A percentile compares a stretch with the other conserved stretches of the same genome.
Evolutionary conservation across 2,888 invertebrate species (phyloP).

Genomic region (Callyntrura guangdongensis): DNA sequence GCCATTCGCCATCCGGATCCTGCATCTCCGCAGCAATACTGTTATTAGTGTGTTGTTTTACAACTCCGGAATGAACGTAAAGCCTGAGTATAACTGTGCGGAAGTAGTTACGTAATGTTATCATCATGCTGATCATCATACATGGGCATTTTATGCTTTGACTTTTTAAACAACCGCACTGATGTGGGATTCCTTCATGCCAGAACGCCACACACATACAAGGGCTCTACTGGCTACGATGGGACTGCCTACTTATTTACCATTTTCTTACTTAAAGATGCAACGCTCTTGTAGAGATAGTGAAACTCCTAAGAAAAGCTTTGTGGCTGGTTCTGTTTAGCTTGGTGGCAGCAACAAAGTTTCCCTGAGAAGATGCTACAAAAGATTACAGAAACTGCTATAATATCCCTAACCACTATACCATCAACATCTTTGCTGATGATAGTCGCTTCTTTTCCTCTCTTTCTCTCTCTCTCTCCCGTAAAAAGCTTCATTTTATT

Average conservation of each 20-base stretch:
- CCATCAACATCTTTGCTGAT: slow-evolving; percentile 42
- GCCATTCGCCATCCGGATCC: background rate
- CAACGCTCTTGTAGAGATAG: background rate
- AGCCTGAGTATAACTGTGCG: background rate
- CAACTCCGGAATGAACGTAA: slow-evolving; percentile 6
- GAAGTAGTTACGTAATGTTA: slow-evolving; percentile 6
- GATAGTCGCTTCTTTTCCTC: slow-evolving; percentile 14
- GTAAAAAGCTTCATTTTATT: slow-evolving; percentile 70
- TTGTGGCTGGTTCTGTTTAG: no score
- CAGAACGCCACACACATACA: background rate
- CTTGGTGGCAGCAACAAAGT: slow-evolving; percentile 19
- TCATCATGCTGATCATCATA: background rate
- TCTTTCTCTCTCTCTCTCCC: background rate
- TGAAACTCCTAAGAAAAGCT: slow-evolving; percentile 10
- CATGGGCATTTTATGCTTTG: slow-evolving; percentile 1
- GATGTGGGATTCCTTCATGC: background rate
- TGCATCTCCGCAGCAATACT: background rate
- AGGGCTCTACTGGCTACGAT: background rate
- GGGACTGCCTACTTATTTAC: background rate
- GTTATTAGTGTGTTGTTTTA: background rate
- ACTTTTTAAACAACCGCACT: slow-evolving; percentile 8
- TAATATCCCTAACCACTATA: slow-evolving; percentile 18
- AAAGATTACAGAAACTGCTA: slow-evolving; percentile 70
- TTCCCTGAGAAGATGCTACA: slow-evolving; percentile 60
- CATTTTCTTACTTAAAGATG: background rate